Evolutionary conservation across 2,113 vertebrate species (phyloP).

Genomic region (Lophotis ruficrista): DNA sequence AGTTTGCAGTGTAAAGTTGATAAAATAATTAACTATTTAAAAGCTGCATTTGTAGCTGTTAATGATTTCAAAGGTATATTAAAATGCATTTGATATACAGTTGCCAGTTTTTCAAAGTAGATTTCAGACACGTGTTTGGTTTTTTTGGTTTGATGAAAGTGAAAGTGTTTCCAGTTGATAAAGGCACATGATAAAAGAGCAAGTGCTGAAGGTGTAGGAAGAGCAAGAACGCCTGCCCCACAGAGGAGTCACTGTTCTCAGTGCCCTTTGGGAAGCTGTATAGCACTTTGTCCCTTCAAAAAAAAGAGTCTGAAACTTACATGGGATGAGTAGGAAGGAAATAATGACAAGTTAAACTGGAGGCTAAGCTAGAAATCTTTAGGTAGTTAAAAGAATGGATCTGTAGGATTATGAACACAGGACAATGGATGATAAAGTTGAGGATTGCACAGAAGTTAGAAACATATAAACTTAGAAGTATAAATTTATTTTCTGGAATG

Average conservation of each 20-base stretch:
- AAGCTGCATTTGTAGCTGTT: neutral
- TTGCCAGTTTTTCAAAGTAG: too few species aligned
- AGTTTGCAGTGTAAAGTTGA: conserved; percentile 48
- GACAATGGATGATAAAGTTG: neutral
- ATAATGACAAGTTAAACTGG: neutral
- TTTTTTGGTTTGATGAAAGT: neutral
- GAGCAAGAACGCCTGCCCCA: neutral
- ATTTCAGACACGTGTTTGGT: neutral
- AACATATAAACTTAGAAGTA: neutral
- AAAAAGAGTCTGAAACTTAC: neutral
- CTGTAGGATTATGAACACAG: neutral
- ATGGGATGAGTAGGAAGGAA: neutral
- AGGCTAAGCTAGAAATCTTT: neutral
- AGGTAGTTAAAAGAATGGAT: neutral
- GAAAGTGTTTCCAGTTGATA: neutral
- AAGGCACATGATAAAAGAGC: neutral
- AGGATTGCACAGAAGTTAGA: neutral
- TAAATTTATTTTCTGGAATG: neutral
- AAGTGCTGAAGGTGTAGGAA: neutral
- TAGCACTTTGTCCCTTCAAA: neutral
- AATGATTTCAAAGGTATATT: neutral
- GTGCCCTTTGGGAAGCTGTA: neutral
- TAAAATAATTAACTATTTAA: neutral
- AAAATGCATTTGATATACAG: neutral
- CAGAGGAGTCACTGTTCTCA: neutral